Evolutionary conservation across 2,797 vertebrate species (phyloP), one percentile per base, ranked within the genome.

Genomic region (Acomys russatus): DNA sequence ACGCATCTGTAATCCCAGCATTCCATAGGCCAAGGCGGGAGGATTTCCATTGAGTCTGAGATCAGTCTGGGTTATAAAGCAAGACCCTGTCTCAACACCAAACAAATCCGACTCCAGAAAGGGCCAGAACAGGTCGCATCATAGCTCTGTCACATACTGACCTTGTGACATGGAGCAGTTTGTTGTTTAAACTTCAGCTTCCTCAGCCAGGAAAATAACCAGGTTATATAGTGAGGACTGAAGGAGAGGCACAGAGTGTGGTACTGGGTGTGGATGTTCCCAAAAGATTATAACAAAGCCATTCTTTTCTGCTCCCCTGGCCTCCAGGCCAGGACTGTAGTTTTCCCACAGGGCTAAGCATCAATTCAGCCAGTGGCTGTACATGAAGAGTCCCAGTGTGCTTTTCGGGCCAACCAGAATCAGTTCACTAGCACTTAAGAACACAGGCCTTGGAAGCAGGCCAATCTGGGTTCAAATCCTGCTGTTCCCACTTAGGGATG

Each of bases 101-200:
- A 59, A 61, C 22, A 44, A 56, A 3, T 25, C 66, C n/a, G 22
- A 71, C 49, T 38, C 63, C 59, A 0, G 73, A 88, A 44, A 56
- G 33, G 74, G 64, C 8, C 25, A 64, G 63, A 12, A 33, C 6
- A 28, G 8, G 38, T 54, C 1, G 0, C 33, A 51, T 70, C 64
- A 89, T 33, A 49, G 15, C 64, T 85, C 68, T 92, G 64, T 33
- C 73, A 28, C 49, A 68, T 51, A n/a, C 4, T 5, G 0, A 64
- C 59, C 54, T 49, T 84, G n/a, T 71, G 76, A 85, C 54, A 76
- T 73, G 44, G 61, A 79, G 77, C 77, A 28, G 4, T 63, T 63
- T 71, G 51, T 63, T 95, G 66, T 9, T 59, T 66, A 86, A 88
- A 20, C 23, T n/a, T 87, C 54, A 82, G 74, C 91, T 90, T 95